phyloP scores from a whole-genome alignment of 2,888 invertebrate species.

The Blomia tropicalis region DNA sequence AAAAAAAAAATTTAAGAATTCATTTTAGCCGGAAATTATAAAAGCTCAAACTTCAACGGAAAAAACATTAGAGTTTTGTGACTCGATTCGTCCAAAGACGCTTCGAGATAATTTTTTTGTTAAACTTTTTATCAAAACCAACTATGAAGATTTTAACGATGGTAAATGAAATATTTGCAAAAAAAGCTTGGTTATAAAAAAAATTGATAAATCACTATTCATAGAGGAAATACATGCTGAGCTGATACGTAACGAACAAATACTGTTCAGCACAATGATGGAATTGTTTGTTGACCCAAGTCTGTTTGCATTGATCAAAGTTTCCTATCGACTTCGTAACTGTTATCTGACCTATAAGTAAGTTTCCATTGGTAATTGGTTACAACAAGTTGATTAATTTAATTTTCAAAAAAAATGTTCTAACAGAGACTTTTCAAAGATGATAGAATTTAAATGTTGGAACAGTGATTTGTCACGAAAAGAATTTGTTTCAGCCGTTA shows the following conservation, averaged over 20 bases:
- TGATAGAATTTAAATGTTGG: slow-evolving; percentile 50
- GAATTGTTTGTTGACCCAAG: slow-evolving; percentile 90
- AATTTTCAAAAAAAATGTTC: background rate
- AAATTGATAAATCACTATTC: background rate
- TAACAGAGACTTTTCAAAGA: slow-evolving; percentile 19
- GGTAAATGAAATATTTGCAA: slow-evolving; percentile 35
- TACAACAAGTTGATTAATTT: background rate
- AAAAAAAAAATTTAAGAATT: background rate
- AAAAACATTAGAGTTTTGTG: slow-evolving; percentile 10
- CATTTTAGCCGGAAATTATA: slow-evolving; percentile 17
- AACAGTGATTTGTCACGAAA: slow-evolving; percentile 42
- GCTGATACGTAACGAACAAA: slow-evolving; percentile 77
- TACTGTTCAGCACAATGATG: slow-evolving; percentile 68
- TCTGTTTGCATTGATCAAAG: slow-evolving; percentile 73
- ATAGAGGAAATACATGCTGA: slow-evolving; percentile 73
- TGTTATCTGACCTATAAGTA: slow-evolving; percentile 86
- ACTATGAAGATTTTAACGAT: slow-evolving; percentile 57
- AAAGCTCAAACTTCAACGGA: background rate
- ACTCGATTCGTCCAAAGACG: background rate
- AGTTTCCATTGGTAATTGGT: slow-evolving; percentile 32
- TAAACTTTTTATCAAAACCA: slow-evolving; percentile 43
- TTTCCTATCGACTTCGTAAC: slow-evolving; percentile 73
- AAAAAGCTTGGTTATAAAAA: background rate
- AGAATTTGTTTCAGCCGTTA: slow-evolving; percentile 73
- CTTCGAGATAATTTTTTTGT: slow-evolving; percentile 11